Base-by-base conservation (phyloP, 2,888 invertebrate species). In the Eupithecia insigniata region DNA sequence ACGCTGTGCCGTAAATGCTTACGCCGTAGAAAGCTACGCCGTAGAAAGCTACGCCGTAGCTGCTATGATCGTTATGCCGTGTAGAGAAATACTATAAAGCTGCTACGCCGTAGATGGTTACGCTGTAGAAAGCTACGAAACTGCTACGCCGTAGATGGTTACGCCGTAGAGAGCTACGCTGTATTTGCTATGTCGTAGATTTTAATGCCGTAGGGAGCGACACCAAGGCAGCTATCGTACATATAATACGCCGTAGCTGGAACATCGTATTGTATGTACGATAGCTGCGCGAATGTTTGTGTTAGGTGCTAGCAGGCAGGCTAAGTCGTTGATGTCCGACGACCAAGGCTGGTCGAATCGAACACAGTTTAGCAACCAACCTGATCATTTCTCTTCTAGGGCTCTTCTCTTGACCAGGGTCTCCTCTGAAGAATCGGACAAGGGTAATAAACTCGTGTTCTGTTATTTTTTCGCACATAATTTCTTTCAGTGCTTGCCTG, bases 391-490 rank as follows among this genome's bases (percentile, higher is more conserved):
- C 93, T 34, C 90, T 84, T 30, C 90, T 83, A 1, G 90, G 90
- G 76, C 90, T 94, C 80, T 88, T 87, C 71, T 92, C 89, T 69
- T 95, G 85, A 79, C 95, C 90, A 75, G 93, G 84, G 78, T 95
- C 95, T 1, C 96, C 96, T 0, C 96, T 96, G 88, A 97, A 98
- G 78, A 95, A 94, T 77, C 98, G 95, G 18, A 96, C 96, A 14
- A 98, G 90, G 0, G 97, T 97, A 5, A 97, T 92, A 85, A 97
- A 96, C 90, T 98, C 98, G 76, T 98, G 98, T 82, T 97, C 97
- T 0, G 96, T 96, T 88, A 97, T 96, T 78, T 95, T 92, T 36
- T 96, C 95, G 16, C 95, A 96, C 92, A 97, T 94, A 67, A 97
- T 92, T 79, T 95, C 95, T 80, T 95, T 95, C 60, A 97, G 82